phyloP scores from a whole-genome alignment of 2,797 vertebrate genomes.

The Leuciscus waleckii region DNA sequence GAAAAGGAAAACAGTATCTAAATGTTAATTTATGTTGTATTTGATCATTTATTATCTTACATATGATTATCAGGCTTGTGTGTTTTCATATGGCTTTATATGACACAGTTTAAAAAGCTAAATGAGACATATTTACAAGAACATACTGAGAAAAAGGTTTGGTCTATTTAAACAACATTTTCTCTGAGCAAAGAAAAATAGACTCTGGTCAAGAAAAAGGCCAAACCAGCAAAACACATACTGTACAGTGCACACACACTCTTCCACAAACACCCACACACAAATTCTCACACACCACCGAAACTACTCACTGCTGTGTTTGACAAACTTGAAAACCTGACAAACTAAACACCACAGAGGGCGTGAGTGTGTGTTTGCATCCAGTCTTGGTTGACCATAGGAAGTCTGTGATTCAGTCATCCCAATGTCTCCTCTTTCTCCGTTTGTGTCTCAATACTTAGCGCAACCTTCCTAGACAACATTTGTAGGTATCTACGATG shows the following conservation, averaged over 20 bases:
- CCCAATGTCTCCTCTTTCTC: slow-evolving; percentile 26
- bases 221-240: slow-evolving; percentile 43
- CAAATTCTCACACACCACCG: slow-evolving; percentile 38
- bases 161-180: slow-evolving; percentile 39
- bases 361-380: slow-evolving; percentile 51
- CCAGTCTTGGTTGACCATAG: slow-evolving; percentile 33
- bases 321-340: slow-evolving; percentile 43
- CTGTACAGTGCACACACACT: slow-evolving; percentile 10
- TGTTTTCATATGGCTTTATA: not conserved
- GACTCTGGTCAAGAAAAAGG: slow-evolving; percentile 39
- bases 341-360: slow-evolving; percentile 49
- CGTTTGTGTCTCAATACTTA: not conserved
- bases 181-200: slow-evolving; percentile 35
- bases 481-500: not conserved
- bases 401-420: slow-evolving; percentile 47
- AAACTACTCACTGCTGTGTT: slow-evolving; percentile 28
- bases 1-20: not conserved
- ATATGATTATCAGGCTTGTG: not conserved
- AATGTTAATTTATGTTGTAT: slow-evolving; percentile 6
- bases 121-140: slow-evolving; percentile 13
- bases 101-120: slow-evolving; percentile 22
- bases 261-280: slow-evolving; percentile 46
- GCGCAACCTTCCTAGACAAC: not conserved
- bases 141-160: slow-evolving; percentile 41
- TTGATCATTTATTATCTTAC: not conserved